Conservation (phyloP, 2,888 invertebrate species). For the Phytoseiulus persimilis region DNA sequence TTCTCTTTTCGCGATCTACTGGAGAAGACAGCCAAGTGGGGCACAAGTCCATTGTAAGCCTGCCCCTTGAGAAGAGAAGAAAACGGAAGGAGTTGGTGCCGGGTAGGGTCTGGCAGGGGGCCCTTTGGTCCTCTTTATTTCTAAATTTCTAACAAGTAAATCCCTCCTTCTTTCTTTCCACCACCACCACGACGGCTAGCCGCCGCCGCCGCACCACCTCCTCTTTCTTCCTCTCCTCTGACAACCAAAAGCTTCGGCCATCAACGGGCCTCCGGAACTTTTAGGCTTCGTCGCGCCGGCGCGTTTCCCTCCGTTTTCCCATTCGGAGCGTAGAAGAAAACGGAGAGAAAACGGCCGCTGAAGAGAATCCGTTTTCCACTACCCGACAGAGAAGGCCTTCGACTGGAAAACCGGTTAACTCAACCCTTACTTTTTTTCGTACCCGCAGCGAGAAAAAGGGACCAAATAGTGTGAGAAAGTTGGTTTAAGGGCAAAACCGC, state of each 20-base stretch:
- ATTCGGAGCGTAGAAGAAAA: not conserved
- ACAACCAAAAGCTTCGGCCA: not conserved
- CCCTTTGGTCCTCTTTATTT: no score
- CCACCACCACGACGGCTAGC: no score
- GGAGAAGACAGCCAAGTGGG: no score
- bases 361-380: not conserved
- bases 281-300: not conserved
- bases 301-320: not conserved
- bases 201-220: no score
- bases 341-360: not conserved
- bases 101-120: no score
- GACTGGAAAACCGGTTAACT: not conserved
- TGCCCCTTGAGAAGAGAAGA: no score
- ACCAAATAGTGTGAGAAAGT: not conserved
- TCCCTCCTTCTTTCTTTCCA: no score
- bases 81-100: no score
- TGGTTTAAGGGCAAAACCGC: not conserved
- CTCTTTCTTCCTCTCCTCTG: no score
- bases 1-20: no score
- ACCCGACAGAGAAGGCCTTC: not conserved
- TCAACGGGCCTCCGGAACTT: not conserved
- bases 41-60: no score
- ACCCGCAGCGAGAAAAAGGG: not conserved
- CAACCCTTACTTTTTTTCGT: not conserved
- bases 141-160: no score